Evolutionary conservation across 2,888 invertebrate species (phyloP).

Genomic region (Notodonta ziczac): DNA sequence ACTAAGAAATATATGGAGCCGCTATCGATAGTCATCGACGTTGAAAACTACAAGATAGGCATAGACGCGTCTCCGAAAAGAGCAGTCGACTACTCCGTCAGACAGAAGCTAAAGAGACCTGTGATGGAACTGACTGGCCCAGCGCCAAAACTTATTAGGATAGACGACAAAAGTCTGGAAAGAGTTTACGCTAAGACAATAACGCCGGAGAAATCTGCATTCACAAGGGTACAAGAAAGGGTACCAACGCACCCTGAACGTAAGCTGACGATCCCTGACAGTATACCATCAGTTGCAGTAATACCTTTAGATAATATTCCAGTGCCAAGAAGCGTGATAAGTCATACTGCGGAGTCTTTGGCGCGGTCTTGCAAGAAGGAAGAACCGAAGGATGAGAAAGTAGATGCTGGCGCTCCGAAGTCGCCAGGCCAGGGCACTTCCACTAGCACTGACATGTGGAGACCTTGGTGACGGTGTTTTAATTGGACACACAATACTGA

Average conservation of each 20-base stretch:
- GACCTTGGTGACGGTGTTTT: constrained; percentile 64
- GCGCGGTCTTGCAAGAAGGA: constrained; percentile 57
- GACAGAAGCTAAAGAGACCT: constrained; percentile 71
- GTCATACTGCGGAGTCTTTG: constrained; percentile 74
- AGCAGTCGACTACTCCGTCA: constrained; percentile 76
- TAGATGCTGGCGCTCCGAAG: constrained; percentile 58
- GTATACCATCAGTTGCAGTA: constrained; percentile 60
- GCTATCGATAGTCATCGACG: constrained; percentile 77
- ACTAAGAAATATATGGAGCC: constrained; percentile 76
- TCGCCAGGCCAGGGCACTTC: constrained; percentile 70
- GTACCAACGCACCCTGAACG: constrained; percentile 46
- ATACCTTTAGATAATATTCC: constrained; percentile 30
- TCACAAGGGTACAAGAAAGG: constrained; percentile 54
- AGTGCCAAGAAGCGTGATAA: constrained; percentile 67
- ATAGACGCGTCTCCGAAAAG: constrained; percentile 79
- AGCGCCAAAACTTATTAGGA: constrained; percentile 58
- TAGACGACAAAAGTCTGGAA: constrained; percentile 54
- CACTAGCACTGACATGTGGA: constrained; percentile 71
- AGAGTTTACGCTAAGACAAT: constrained; percentile 30
- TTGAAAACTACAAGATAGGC: constrained; percentile 79
- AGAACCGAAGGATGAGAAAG: constrained; percentile 17
- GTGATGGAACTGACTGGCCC: constrained; percentile 61
- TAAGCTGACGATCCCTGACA: constrained; percentile 63
- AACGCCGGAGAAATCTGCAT: constrained; percentile 59
- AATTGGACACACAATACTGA: not conserved